Percentiles rank a stretch among this genome's conserved stretches.
phyloP scores from a whole-genome alignment of 1,140 invertebrate genomes.

The Drosophila serrata region DNA sequence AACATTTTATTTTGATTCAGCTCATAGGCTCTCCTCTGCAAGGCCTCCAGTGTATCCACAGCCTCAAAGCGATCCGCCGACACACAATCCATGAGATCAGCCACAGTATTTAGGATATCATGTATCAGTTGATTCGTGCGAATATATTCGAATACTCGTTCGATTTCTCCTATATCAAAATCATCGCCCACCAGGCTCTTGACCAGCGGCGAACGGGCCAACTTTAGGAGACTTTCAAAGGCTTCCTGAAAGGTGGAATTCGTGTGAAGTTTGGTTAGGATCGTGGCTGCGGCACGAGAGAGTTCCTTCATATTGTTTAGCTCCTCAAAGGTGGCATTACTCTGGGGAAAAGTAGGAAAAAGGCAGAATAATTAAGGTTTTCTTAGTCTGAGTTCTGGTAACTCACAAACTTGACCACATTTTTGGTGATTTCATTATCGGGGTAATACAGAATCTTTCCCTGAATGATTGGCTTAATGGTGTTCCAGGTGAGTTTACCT shows the following conservation, averaged over 20 bases:
- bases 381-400: background rate
- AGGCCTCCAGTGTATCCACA: conserved; percentile 86
- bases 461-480: conserved; percentile 88
- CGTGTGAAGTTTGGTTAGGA: conserved; percentile 66
- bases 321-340: conserved; percentile 87
- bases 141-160: conserved; percentile 58
- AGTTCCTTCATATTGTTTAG: conserved; percentile 86
- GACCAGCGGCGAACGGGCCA: conserved; percentile 81
- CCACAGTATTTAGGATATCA: conserved; percentile 78
- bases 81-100: conserved; percentile 87
- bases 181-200: conserved; percentile 72
- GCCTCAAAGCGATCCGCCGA: conserved; percentile 87
- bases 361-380: background rate
- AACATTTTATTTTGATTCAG: conserved; percentile 85
- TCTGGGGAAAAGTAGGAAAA: conserved; percentile 54
- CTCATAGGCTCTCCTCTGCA: conserved; percentile 86
- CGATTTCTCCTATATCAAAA: conserved; percentile 72
- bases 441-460: conserved; percentile 89
- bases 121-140: conserved; percentile 70
- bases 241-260: conserved; percentile 68
- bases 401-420: conserved; percentile 87
- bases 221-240: conserved; percentile 70
- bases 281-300: conserved; percentile 43
- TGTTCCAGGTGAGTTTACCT: conserved; percentile 89
- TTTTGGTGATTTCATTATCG: conserved; percentile 84